Conservation (phyloP, 2,888 invertebrate genomes). For the Arge pagana region DNA sequence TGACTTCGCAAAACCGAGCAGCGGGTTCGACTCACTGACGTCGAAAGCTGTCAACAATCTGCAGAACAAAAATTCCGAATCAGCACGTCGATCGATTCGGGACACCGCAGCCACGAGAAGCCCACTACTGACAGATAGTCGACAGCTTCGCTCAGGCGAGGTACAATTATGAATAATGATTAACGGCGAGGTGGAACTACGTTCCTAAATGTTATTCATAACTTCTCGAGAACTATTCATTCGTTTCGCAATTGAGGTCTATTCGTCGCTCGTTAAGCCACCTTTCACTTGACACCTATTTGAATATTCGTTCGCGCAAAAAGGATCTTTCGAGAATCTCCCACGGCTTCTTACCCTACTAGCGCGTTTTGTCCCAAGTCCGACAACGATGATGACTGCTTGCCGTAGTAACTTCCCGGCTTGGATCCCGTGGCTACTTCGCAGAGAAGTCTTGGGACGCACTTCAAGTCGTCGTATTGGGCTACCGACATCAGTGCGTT, state of each 20-base stretch:
- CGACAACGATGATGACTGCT: constrained; percentile 34
- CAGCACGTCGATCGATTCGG: constrained; percentile 27
- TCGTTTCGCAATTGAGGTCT: too few relatives aligned
- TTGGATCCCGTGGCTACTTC: constrained; percentile 66
- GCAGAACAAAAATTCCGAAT: too few relatives aligned
- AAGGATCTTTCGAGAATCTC: too few relatives aligned
- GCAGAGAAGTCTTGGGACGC: constrained; percentile 79
- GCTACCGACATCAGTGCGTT: constrained; percentile 67
- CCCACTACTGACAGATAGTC: background rate
- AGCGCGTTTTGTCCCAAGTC: constrained; percentile 57
- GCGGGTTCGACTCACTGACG: constrained; percentile 65
- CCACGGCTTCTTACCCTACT: constrained; percentile 62
- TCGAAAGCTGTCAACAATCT: constrained; percentile 67
- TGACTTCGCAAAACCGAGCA: constrained; percentile 75
- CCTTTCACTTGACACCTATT: too few relatives aligned
- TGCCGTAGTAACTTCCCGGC: constrained; percentile 42
- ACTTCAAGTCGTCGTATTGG: constrained; percentile 76
- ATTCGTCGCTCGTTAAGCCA: too few relatives aligned
- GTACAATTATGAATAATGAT: constrained; percentile 1
- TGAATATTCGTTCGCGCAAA: too few relatives aligned
- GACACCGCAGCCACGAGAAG: background rate
- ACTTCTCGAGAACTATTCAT: too few relatives aligned
- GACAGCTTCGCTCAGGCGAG: background rate
- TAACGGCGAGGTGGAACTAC: too few relatives aligned
- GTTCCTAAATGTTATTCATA: too few relatives aligned